A percentile compares a stretch with the other conserved stretches of the same genome.
Conservation (phyloP, 2,888 invertebrate genomes). For the Stratiomys singularior region DNA sequence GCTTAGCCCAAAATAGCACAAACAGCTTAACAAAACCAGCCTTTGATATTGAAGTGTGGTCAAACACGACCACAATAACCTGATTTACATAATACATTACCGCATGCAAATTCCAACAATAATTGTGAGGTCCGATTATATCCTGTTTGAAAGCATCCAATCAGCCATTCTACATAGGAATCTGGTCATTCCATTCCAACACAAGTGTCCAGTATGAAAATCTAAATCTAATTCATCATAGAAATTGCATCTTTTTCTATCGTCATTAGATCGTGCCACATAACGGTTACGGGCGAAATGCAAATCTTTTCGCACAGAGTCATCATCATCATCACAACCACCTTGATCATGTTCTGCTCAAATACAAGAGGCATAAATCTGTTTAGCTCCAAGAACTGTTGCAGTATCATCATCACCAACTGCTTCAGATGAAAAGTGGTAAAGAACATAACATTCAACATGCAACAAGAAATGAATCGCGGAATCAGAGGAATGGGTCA, state of each 20-base stretch:
- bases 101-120: slow-evolving; percentile 6
- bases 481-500: slow-evolving; percentile 27
- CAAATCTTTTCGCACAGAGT: slow-evolving; percentile 15
- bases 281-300: slow-evolving; percentile 21
- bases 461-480: too few species aligned
- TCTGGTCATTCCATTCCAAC: neutral
- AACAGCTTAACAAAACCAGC: too few species aligned
- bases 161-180: neutral
- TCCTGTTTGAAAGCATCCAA: neutral
- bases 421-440: neutral
- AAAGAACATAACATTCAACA: too few species aligned
- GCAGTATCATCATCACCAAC: neutral
- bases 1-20: too few species aligned
- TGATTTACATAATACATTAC: slow-evolving; percentile 9
- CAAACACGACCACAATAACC: neutral
- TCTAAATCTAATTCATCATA: slow-evolving; percentile 10
- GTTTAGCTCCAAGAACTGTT: too few species aligned
- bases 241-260: slow-evolving; percentile 23
- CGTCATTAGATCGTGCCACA: slow-evolving; percentile 21
- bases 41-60: too few species aligned
- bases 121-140: slow-evolving; percentile 1
- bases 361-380: too few species aligned
- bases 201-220: neutral
- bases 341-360: too few species aligned
- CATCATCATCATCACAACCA: too few species aligned